Conservation (phyloP, 2,113 vertebrate genomes). For the Mionectes macconnelli region DNA sequence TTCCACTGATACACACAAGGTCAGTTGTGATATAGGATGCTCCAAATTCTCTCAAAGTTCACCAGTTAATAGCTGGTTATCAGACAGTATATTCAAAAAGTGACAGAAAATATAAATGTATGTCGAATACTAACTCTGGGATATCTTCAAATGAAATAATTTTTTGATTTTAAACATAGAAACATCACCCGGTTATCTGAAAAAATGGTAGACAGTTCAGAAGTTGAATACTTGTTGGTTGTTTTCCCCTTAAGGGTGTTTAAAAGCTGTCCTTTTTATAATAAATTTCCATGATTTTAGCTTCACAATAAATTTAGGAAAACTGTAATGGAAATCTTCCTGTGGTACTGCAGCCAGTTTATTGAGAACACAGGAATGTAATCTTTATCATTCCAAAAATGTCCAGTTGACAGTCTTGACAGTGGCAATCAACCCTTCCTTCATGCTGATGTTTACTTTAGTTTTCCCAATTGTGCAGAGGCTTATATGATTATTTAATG, state of each 20-base stretch:
- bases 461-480: background rate
- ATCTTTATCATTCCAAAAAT: background rate
- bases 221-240: background rate
- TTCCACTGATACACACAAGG: slow-evolving; percentile 70
- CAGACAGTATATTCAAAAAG: background rate
- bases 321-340: background rate
- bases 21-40: slow-evolving; percentile 65
- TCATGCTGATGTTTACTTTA: background rate
- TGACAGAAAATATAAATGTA: background rate
- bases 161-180: background rate
- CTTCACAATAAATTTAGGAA: background rate
- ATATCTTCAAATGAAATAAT: background rate
- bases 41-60: slow-evolving; percentile 54
- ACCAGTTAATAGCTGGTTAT: slow-evolving; percentile 30
- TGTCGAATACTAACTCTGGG: background rate
- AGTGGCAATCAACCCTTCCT: background rate
- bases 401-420: background rate
- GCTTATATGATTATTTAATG: background rate
- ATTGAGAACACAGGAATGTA: background rate
- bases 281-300: background rate
- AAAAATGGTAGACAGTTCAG: background rate
- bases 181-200: background rate
- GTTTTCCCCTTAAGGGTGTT: background rate
- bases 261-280: background rate
- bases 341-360: background rate